Conservation (phyloP, 2,113 vertebrate species). For the Phaetusa simplex region DNA sequence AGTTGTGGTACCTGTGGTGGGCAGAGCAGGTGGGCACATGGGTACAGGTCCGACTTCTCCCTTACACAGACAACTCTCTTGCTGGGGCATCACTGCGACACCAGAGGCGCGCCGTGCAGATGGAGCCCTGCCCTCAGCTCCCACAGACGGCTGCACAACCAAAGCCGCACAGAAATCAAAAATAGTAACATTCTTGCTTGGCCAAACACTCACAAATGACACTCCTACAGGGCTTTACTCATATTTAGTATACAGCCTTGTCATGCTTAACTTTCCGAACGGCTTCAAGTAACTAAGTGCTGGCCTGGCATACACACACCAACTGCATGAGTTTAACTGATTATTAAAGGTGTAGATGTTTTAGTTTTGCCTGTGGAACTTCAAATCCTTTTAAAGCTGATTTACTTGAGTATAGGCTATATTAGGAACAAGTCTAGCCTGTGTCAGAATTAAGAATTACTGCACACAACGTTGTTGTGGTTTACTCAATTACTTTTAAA, state of each 20-base stretch:
- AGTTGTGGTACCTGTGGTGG: neutral
- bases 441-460: neutral
- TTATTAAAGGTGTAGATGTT: neutral
- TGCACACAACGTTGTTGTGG: neutral
- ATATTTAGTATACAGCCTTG: neutral
- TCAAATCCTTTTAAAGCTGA: neutral
- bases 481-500: neutral
- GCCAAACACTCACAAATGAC: neutral
- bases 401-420: neutral
- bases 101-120: fast-evolving
- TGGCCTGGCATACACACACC: neutral
- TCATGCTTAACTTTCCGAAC: neutral
- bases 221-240: neutral
- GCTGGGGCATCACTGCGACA: neutral
- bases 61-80: neutral
- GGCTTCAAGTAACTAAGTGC: neutral
- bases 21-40: neutral
- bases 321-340: neutral
- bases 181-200: neutral
- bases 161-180: neutral
- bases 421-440: neutral
- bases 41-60: neutral
- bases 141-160: neutral
- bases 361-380: neutral
- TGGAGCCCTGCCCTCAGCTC: neutral